Base-by-base conservation (phyloP, 92 coral and sea anemone genomes). In the Pocillopora grandis region DNA sequence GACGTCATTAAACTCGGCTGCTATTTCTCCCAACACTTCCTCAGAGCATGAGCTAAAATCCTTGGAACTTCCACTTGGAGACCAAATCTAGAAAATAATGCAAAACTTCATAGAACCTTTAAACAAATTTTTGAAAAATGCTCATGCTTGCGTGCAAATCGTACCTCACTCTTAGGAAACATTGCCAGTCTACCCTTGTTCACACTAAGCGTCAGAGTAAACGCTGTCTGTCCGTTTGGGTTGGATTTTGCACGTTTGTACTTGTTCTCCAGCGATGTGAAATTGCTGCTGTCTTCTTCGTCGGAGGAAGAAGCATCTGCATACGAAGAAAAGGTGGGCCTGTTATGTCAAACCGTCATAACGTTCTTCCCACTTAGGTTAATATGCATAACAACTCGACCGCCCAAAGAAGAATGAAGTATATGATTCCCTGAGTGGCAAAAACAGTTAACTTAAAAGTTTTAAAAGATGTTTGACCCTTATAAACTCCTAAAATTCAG, bases 271-370 rank as follows among this genome's bases (percentile, higher is more conserved):
- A 91, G 85, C 27, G 98, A 94, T 37, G 96, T 90, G 15, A 92
- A 88, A 77, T 92, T 90, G 64, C 98, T 97, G 70, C 94, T 95
- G 86, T 89, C 96, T 90, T 92, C 99, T 62, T 94, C 52, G 52
- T 42, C 98, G 4, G 99, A 92, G 13, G 98, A 96, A 36, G 86
- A 85, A 49, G 92, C 94, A 78, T 88, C 95, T 93, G 48, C 9
- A 2, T 13, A 42, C 19, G 57, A 70, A 68, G 20, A 7, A 42
- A 42, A 42, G 52, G 52, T 42, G 52, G 52, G 52, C 0, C 52
- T 42, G 52, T 42, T 42, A 42, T 42, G 52, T 3, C 52, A 42
- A 42, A 3, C 8, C 8, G 52, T 7, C 52, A 42, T 42, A 3
- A 42, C 7, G 52, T 42, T 42, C 52, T 42, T 42, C 8, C 4